Conservation (phyloP, 2,797 vertebrate genomes). For the Gallirallus australis region DNA sequence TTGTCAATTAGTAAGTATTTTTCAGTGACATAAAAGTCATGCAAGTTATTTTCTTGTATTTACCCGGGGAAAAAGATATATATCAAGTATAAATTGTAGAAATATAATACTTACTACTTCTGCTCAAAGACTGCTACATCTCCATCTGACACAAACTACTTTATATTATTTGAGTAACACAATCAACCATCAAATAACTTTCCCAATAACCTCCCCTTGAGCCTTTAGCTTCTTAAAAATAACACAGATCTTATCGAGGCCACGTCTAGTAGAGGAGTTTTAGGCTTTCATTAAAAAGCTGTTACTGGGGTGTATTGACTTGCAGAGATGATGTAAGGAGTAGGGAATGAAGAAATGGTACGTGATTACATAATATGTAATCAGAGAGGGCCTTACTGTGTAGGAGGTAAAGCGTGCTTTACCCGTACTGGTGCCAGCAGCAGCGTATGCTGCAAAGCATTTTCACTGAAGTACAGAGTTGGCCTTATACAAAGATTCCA, state of each 20-base stretch:
- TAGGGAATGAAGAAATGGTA: neutral
- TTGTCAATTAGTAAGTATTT: neutral
- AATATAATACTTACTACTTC: neutral
- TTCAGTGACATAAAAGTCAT: neutral
- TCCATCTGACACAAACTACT: neutral
- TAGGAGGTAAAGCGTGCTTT: neutral
- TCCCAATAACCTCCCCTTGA: neutral
- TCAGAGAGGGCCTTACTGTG: neutral
- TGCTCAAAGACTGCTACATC: neutral
- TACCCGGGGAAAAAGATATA: neutral
- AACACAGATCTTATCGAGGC: neutral
- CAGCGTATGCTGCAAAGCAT: neutral
- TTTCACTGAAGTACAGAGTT: neutral
- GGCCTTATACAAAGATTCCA: neutral
- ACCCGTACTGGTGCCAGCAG: neutral
- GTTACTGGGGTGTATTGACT: neutral
- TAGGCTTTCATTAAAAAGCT: neutral
- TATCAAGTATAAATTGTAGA: neutral
- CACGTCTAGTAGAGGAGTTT: neutral
- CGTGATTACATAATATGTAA: neutral
- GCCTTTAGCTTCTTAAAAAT: neutral
- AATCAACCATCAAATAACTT: neutral
- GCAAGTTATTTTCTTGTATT: neutral
- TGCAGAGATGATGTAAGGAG: constrained; percentile 16
- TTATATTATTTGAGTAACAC: neutral